Evolutionary conservation across 2,797 vertebrate species (phyloP).

Genomic region (Mus spretus): DNA sequence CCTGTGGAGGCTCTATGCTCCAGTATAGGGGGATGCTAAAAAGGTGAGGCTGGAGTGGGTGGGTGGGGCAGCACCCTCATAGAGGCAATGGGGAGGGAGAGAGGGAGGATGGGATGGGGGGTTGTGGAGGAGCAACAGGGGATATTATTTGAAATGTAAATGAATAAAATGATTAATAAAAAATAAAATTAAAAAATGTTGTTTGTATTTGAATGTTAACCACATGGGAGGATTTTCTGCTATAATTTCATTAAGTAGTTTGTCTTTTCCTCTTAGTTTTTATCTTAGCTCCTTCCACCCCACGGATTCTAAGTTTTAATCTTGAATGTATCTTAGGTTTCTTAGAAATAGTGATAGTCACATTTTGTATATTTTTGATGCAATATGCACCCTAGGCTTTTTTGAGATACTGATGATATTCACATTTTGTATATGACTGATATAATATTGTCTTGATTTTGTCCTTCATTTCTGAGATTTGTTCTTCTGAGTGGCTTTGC

Average conservation of each 20-base stretch:
- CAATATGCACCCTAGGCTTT: not conserved
- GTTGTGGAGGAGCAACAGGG: too few species aligned
- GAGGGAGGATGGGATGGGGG: too few species aligned
- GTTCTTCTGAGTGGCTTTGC: not conserved
- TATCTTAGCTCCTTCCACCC: not conserved
- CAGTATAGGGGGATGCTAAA: too few species aligned
- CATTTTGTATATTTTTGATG: too few species aligned
- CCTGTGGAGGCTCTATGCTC: too few species aligned
- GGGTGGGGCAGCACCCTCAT: too few species aligned
- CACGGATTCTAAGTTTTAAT: not conserved
- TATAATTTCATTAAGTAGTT: not conserved
- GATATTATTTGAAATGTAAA: too few species aligned
- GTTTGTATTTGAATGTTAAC: not conserved
- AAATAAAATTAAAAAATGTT: too few species aligned
- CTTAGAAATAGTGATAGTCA: too few species aligned
- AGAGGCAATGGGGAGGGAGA: too few species aligned
- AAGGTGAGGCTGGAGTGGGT: too few species aligned
- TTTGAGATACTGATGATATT: not conserved
- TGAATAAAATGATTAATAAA: too few species aligned
- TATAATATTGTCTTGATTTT: not conserved
- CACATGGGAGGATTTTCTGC: not conserved
- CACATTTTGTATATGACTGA: not conserved
- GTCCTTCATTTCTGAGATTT: not conserved
- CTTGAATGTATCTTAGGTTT: not conserved
- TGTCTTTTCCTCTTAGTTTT: not conserved